A percentile compares a stretch with the other conserved stretches of the same genome.
phyloP scores from a whole-genome alignment of 2,797 vertebrate genomes.

The Carcharodon carcharias region DNA sequence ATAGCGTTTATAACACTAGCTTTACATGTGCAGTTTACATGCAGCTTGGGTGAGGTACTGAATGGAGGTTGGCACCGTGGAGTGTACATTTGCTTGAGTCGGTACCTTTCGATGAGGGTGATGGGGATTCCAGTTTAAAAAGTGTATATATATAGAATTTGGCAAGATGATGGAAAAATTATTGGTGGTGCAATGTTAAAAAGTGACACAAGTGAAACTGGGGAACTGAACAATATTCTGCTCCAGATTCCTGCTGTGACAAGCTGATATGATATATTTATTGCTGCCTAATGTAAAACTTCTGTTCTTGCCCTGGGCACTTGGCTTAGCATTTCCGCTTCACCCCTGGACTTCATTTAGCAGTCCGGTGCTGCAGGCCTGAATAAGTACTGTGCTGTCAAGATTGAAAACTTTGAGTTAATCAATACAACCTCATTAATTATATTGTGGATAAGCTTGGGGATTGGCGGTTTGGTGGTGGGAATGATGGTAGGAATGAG shows the following conservation, averaged over 20 bases:
- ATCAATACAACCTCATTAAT: slow-evolving; percentile 54
- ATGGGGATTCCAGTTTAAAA: neutral
- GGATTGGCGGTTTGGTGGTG: slow-evolving; percentile 23
- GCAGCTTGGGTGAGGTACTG: neutral
- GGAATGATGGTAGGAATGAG: slow-evolving; percentile 37
- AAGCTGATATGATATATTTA: neutral
- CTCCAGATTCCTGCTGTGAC: neutral
- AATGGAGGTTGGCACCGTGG: neutral
- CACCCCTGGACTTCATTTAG: slow-evolving; percentile 49
- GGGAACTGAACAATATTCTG: neutral
- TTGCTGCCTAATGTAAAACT: neutral
- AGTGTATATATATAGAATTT: neutral
- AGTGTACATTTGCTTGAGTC: neutral
- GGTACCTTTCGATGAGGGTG: neutral
- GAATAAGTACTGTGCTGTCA: slow-evolving; percentile 42
- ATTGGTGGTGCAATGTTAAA: neutral
- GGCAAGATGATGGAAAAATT: neutral
- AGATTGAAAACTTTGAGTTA: slow-evolving; percentile 51
- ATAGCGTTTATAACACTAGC: no score
- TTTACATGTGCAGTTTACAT: neutral
- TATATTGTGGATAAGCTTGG: slow-evolving; percentile 43
- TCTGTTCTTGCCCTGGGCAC: slow-evolving; percentile 32
- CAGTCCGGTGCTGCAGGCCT: slow-evolving; percentile 47
- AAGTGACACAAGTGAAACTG: neutral
- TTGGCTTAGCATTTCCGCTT: slow-evolving; percentile 44